A percentile compares a stretch with the other conserved stretches of the same genome.
Evolutionary conservation across 2,113 vertebrate species (phyloP).

Genomic region (Galemys pyrenaicus): DNA sequence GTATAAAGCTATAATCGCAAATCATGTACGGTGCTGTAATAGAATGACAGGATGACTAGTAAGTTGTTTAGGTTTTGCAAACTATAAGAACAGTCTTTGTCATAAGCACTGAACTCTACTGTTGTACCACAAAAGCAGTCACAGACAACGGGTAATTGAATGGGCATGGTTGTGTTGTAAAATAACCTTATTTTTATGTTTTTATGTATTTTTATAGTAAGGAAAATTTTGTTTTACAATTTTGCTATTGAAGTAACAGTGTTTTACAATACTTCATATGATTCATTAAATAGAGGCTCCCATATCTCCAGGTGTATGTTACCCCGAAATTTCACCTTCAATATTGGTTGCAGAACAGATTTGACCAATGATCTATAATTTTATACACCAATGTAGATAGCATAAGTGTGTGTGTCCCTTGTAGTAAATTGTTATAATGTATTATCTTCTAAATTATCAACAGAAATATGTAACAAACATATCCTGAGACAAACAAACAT

Average conservation of each 20-base stretch:
- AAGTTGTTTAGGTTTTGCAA: background rate
- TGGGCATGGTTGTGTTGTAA: accelerated
- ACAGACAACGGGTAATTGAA: background rate
- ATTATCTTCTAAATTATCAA: background rate
- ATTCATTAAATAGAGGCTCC: too few relatives aligned
- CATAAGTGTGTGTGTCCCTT: background rate
- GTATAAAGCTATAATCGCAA: too few relatives aligned
- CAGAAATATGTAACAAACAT: background rate
- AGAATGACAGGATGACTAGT: background rate
- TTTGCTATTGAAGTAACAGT: too few relatives aligned
- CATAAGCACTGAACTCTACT: background rate
- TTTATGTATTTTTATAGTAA: too few relatives aligned
- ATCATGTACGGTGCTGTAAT: too few relatives aligned
- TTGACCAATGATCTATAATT: background rate
- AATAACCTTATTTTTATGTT: background rate
- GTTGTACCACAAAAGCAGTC: background rate
- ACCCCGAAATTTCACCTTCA: background rate
- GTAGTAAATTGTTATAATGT: background rate
- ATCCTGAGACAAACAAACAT: background rate
- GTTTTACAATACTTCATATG: too few relatives aligned
- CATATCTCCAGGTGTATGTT: background rate
- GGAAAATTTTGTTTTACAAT: too few relatives aligned
- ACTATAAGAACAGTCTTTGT: background rate
- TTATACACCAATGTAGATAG: background rate
- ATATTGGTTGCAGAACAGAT: background rate